Conservation (phyloP, 2,888 invertebrate genomes). For the Hirtodrosophila confusa region DNA sequence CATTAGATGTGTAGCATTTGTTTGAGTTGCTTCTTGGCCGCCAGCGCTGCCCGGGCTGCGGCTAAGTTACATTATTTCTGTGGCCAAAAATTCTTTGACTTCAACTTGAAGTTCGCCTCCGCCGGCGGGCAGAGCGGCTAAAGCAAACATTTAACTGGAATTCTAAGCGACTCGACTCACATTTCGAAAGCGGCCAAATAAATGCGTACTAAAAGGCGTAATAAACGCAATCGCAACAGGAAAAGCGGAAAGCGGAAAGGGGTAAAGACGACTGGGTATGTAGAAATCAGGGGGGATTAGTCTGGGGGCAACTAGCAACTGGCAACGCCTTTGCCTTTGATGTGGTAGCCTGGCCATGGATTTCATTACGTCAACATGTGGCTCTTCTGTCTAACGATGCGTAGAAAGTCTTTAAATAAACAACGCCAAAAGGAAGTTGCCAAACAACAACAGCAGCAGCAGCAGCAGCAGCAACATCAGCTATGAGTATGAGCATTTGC, state of each 20-base stretch:
- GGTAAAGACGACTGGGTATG: background rate
- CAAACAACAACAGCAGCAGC: conserved; percentile 36
- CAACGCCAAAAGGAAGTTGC: conserved; percentile 60
- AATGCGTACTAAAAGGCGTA: conserved; percentile 65
- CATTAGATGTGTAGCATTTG: conserved; percentile 62
- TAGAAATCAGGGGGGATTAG: no score
- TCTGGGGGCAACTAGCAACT: conserved; percentile 13
- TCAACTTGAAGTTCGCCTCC: conserved; percentile 29
- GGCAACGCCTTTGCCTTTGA: conserved; percentile 52
- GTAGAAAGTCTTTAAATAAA: conserved; percentile 73
- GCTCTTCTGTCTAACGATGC: conserved; percentile 64
- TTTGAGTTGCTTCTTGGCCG: conserved; percentile 56
- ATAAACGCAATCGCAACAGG: conserved; percentile 39
- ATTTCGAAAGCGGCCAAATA: conserved; percentile 11
- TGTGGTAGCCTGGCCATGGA: conserved; percentile 65
- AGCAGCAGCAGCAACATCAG: conserved; percentile 28
- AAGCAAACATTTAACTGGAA: conserved; percentile 71
- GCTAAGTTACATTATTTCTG: conserved; percentile 14
- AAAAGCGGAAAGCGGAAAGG: background rate
- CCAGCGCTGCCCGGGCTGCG: conserved; percentile 28
- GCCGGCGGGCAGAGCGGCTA: conserved; percentile 21
- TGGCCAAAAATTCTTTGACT: conserved; percentile 37
- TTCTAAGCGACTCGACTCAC: conserved; percentile 30
- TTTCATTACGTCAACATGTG: conserved; percentile 72
- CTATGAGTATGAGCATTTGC: conserved; percentile 59